phyloP scores from a whole-genome alignment of 2,797 vertebrate species.

The Salarias fasciatus region DNA sequence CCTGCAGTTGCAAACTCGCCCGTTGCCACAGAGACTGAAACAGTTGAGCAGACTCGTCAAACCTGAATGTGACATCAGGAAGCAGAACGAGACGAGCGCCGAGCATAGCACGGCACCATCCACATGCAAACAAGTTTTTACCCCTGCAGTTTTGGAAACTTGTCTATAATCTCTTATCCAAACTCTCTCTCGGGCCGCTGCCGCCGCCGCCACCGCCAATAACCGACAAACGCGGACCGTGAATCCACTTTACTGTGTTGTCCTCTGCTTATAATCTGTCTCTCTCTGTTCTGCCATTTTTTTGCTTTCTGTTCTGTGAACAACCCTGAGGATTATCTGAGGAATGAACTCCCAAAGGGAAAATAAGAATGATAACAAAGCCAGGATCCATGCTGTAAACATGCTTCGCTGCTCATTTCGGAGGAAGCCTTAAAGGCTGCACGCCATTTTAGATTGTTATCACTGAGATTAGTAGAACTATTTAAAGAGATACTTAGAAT shows the following conservation, averaged over 20 bases:
- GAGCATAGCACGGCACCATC: constrained; percentile 13
- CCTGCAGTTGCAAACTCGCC: constrained; percentile 35
- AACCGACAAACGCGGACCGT: neutral
- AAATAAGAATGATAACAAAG: constrained; percentile 46
- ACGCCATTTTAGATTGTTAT: constrained; percentile 7
- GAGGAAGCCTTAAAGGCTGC: constrained; percentile 13
- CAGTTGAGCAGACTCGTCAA: constrained; percentile 49
- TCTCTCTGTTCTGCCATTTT: neutral
- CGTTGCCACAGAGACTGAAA: constrained; percentile 28
- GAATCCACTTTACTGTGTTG: neutral
- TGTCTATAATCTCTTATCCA: constrained; percentile 4
- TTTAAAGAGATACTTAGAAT: neutral
- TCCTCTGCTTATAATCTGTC: neutral
- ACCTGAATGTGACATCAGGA: constrained; percentile 61
- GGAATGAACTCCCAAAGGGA: constrained; percentile 54
- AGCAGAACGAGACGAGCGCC: constrained; percentile 13
- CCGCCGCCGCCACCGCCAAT: too few relatives aligned
- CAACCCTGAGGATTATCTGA: constrained; percentile 41
- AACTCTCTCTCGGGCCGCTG: neutral
- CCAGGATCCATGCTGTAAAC: constrained; percentile 38
- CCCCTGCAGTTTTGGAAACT: constrained; percentile 1
- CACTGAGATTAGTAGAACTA: constrained; percentile 18
- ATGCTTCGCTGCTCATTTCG: constrained; percentile 45
- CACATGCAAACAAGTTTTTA: neutral
- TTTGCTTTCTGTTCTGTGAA: constrained; percentile 17